phyloP scores from a whole-genome alignment of 2,888 invertebrate species.

The Drosophila paracracens region DNA sequence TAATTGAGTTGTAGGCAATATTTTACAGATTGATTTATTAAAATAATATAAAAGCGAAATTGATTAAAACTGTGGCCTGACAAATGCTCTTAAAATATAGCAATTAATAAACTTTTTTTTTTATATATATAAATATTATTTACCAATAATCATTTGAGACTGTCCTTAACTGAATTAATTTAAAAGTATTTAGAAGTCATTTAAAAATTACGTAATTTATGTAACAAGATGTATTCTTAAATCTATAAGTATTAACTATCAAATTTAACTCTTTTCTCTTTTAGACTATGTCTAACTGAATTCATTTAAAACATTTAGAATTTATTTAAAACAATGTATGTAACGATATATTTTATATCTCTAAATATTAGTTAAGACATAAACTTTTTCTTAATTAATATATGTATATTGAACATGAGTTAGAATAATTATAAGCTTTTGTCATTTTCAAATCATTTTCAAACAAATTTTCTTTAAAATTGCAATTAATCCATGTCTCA shows the following conservation, averaged over 20 bases:
- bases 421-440: not conserved
- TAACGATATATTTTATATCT: not conserved
- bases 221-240: not conserved
- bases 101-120: not conserved
- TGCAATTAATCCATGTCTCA: not conserved
- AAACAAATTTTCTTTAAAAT: not conserved
- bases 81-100: not conserved
- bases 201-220: not conserved
- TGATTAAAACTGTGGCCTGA: not conserved
- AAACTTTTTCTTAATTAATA: not conserved
- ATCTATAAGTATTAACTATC: not conserved
- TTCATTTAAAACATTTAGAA: no score
- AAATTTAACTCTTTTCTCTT: not conserved
- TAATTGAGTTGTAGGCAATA: not conserved
- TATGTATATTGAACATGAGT: not conserved
- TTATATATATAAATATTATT: not conserved
- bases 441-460: not conserved
- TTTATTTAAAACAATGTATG: no score
- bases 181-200: not conserved
- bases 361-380: not conserved
- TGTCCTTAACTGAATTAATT: not conserved
- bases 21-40: not conserved
- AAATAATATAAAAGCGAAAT: not conserved
- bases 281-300: no score
- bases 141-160: not conserved